Conservation (phyloP, 1,140 invertebrate species). For the Tigriopus japonicus region DNA sequence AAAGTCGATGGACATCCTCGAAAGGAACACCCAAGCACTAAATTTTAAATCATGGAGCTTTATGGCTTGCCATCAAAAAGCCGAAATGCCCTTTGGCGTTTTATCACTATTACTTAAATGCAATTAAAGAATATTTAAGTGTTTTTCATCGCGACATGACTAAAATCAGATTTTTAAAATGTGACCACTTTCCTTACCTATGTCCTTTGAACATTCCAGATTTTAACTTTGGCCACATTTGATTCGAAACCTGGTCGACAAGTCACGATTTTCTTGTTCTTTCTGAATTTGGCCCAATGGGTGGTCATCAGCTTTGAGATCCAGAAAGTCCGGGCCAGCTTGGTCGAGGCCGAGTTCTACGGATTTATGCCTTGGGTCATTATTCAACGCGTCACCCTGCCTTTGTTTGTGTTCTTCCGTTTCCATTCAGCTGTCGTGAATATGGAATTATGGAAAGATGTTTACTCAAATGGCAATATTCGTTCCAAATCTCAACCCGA, state of each 20-base stretch:
- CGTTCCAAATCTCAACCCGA: too few relatives aligned
- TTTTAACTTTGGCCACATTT: slow-evolving; percentile 22
- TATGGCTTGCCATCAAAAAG: too few relatives aligned
- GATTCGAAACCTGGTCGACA: slow-evolving; percentile 81
- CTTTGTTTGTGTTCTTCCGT: slow-evolving; percentile 85
- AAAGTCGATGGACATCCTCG: too few relatives aligned
- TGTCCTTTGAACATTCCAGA: too few relatives aligned
- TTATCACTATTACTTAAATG: too few relatives aligned
- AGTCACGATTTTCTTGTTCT: slow-evolving; percentile 78
- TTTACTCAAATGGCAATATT: slow-evolving; percentile 36
- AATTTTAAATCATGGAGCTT: too few relatives aligned
- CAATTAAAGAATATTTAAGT: too few relatives aligned
- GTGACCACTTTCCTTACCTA: too few relatives aligned
- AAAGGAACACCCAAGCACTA: too few relatives aligned
- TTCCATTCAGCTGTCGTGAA: slow-evolving; percentile 93
- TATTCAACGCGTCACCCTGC: slow-evolving; percentile 75
- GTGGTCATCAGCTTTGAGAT: slow-evolving; percentile 88
- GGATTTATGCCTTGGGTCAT: slow-evolving; percentile 84
- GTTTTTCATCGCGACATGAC: too few relatives aligned
- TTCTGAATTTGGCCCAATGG: slow-evolving; percentile 88
- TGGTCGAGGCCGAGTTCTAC: slow-evolving; percentile 61
- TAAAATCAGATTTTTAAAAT: too few relatives aligned
- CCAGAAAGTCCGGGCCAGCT: slow-evolving; percentile 73
- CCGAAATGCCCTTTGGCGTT: too few relatives aligned
- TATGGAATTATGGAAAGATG: slow-evolving; percentile 94